Evolutionary conservation across 2,888 invertebrate genomes (phyloP).

Genomic region (Ptilodon capucinus): DNA sequence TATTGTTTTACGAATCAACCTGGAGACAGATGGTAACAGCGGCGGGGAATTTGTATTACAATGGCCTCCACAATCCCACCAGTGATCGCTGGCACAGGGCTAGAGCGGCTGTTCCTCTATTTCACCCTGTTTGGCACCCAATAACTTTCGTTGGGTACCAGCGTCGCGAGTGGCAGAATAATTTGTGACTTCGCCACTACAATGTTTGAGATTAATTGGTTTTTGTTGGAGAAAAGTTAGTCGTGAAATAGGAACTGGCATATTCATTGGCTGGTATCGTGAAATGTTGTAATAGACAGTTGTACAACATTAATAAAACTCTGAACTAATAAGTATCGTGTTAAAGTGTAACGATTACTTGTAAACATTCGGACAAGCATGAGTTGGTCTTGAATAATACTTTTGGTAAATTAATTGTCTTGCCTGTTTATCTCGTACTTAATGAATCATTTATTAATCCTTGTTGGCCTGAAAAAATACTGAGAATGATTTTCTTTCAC

Average conservation of each 20-base stretch:
- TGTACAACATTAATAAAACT: not conserved
- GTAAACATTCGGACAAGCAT: no score
- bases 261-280: not conserved
- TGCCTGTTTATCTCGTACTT: no score
- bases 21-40: constrained; percentile 68
- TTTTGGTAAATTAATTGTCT: no score
- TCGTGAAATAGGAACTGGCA: not conserved
- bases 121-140: constrained; percentile 77
- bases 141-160: constrained; percentile 58
- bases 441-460: no score
- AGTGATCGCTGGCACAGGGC: constrained; percentile 69
- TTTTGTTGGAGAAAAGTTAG: constrained; percentile 13
- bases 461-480: no score
- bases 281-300: constrained; percentile 5
- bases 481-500: no score
- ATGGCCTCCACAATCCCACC: constrained; percentile 61
- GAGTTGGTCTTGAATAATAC: no score
- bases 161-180: constrained; percentile 58
- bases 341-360: not conserved
- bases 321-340: not conserved
- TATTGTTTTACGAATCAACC: constrained; percentile 59
- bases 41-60: constrained; percentile 71
- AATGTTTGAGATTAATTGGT: constrained; percentile 36
- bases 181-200: constrained; percentile 52
- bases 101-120: constrained; percentile 66